Evolutionary conservation across 2,113 vertebrate genomes (phyloP).

Genomic region (Lagopus muta): DNA sequence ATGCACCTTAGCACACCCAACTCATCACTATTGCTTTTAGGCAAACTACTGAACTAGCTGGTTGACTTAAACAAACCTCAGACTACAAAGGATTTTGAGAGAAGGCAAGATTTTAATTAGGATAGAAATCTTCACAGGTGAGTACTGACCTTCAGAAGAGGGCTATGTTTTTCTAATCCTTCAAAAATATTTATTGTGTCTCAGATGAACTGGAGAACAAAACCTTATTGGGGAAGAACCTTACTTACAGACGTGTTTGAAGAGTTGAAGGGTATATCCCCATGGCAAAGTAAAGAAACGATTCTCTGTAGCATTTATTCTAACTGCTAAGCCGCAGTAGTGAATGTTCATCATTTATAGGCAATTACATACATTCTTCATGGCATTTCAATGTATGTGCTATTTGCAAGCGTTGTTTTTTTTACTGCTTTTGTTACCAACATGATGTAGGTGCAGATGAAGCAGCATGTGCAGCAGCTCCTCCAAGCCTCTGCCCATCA

Average conservation of each 20-base stretch:
- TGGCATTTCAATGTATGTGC: neutral
- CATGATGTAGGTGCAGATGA: neutral
- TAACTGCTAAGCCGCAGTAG: neutral
- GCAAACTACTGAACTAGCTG: neutral
- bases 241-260: neutral
- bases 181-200: neutral
- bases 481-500: neutral
- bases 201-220: neutral
- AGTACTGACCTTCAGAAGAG: neutral
- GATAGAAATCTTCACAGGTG: neutral
- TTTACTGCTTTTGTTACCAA: neutral
- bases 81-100: neutral
- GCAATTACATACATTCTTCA: neutral
- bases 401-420: neutral
- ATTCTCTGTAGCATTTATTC: neutral
- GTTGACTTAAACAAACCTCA: conserved; percentile 12
- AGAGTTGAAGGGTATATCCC: neutral
- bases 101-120: neutral
- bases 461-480: neutral
- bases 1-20: neutral
- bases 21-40: neutral
- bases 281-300: neutral
- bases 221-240: neutral
- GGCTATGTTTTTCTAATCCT: neutral
- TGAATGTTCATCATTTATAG: neutral